Conservation (phyloP, 2,113 vertebrate species). For the Esox niger region DNA sequence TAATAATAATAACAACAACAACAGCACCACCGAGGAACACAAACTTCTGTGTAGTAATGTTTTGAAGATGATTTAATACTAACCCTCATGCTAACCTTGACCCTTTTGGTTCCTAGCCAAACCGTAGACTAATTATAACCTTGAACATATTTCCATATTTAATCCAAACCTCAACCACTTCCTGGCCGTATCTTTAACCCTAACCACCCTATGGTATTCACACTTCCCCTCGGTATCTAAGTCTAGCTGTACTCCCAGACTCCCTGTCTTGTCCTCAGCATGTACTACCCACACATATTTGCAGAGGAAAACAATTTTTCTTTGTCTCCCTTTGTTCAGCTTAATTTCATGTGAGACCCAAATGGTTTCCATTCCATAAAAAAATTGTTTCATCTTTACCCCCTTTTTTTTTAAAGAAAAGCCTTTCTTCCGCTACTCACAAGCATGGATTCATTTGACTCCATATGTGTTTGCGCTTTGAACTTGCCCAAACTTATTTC, state of each 20-base stretch:
- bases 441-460: constrained; percentile 38
- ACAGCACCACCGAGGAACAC: too few species aligned
- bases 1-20: too few species aligned
- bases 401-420: neutral
- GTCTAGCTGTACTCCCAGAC: neutral
- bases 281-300: neutral
- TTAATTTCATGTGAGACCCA: constrained; percentile 13
- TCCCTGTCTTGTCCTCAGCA: neutral
- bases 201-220: neutral
- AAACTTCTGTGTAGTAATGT: neutral
- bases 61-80: neutral
- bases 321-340: neutral
- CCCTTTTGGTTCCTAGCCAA: neutral
- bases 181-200: neutral
- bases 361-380: constrained; percentile 28
- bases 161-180: neutral
- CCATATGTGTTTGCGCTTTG: constrained; percentile 39
- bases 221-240: neutral
- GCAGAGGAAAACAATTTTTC: neutral
- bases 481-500: constrained; percentile 22
- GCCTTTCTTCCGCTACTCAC: constrained; percentile 20
- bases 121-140: neutral
- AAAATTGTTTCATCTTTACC: constrained; percentile 11
- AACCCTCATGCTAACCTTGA: neutral
- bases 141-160: neutral